phyloP scores from a whole-genome alignment of 2,888 invertebrate genomes.

The Drosophila kambysellisi region DNA sequence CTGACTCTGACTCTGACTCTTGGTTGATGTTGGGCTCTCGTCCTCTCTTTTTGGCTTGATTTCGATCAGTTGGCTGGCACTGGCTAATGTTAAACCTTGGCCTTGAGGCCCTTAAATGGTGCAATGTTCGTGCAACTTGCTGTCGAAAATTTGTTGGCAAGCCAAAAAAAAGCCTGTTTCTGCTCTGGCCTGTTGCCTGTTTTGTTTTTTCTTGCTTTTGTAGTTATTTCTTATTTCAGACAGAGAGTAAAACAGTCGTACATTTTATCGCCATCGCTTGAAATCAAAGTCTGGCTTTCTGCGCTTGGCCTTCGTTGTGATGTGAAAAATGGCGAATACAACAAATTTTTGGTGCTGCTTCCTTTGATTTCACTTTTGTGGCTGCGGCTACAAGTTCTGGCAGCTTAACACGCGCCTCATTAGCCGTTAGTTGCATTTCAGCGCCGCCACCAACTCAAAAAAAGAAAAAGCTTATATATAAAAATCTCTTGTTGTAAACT shows the following conservation, averaged over 20 bases:
- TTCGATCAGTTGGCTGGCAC: slow-evolving; percentile 53
- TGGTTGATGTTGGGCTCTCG: slow-evolving; percentile 5
- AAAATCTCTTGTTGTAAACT: slow-evolving; percentile 47
- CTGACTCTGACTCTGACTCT: neutral
- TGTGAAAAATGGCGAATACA: slow-evolving; percentile 38
- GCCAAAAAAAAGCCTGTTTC: slow-evolving; percentile 50
- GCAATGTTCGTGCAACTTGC: slow-evolving; percentile 49
- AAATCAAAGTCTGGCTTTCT: slow-evolving; percentile 49
- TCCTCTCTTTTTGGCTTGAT: slow-evolving; percentile 41
- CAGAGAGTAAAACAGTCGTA: slow-evolving; percentile 13
- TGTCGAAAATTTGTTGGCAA: slow-evolving; percentile 34
- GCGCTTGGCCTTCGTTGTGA: slow-evolving; percentile 46
- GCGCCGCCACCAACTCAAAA: neutral
- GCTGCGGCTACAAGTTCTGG: slow-evolving; percentile 36
- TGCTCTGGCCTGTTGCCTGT: slow-evolving; percentile 9
- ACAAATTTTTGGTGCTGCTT: slow-evolving; percentile 8
- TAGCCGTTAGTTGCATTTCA: slow-evolving; percentile 72
- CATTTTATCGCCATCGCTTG: slow-evolving; percentile 37
- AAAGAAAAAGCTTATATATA: slow-evolving; percentile 7
- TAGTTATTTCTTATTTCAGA: neutral
- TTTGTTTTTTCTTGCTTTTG: slow-evolving; percentile 3
- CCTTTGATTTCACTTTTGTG: slow-evolving; percentile 62
- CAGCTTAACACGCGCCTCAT: slow-evolving; percentile 67
- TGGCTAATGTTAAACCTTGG: slow-evolving; percentile 75
- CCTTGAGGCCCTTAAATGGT: slow-evolving; percentile 83